Percentiles rank a stretch among this genome's conserved stretches.
Evolutionary conservation across 2,888 invertebrate species (phyloP).

Genomic region (Endomychus coccineus): DNA sequence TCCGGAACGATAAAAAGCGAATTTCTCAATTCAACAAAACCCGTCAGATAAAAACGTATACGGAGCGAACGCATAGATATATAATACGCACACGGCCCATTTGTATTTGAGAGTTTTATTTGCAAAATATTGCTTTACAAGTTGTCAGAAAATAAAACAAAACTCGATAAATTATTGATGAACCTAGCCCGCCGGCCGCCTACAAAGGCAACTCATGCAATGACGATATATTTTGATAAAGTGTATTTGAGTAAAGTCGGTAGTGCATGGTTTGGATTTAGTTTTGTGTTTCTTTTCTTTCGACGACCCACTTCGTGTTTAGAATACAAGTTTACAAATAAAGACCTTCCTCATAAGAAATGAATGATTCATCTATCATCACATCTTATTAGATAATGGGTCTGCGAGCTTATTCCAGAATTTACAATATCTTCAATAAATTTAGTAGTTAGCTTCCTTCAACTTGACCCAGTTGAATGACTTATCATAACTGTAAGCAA

Average conservation of each 20-base stretch:
- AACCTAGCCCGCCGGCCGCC: slow-evolving; percentile 23
- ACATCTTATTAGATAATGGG: too few relatives aligned
- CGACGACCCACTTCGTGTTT: slow-evolving; percentile 31
- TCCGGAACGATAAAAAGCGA: too few relatives aligned
- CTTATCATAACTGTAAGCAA: too few relatives aligned
- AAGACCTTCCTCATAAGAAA: too few relatives aligned
- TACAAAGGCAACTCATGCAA: slow-evolving; percentile 34
- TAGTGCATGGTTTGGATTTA: slow-evolving; percentile 30
- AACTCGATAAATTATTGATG: slow-evolving; percentile 38
- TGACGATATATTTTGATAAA: slow-evolving; percentile 38
- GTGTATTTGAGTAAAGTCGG: slow-evolving; percentile 23
- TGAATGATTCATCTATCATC: too few relatives aligned
- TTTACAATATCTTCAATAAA: too few relatives aligned
- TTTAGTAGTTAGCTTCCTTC: too few relatives aligned
- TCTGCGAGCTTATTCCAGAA: too few relatives aligned
- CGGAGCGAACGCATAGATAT: slow-evolving; percentile 12
- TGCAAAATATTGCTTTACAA: slow-evolving; percentile 35
- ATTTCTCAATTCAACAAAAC: too few relatives aligned
- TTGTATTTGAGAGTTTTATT: slow-evolving; percentile 42
- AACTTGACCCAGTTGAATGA: too few relatives aligned
- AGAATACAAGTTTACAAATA: too few relatives aligned
- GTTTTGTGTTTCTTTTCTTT: slow-evolving; percentile 28
- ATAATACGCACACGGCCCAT: slow-evolving; percentile 37
- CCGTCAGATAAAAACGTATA: slow-evolving; percentile 8
- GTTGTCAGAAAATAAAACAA: slow-evolving; percentile 39